phyloP scores from a whole-genome alignment of 1,140 invertebrate species.

The Agrilus planipennis region DNA sequence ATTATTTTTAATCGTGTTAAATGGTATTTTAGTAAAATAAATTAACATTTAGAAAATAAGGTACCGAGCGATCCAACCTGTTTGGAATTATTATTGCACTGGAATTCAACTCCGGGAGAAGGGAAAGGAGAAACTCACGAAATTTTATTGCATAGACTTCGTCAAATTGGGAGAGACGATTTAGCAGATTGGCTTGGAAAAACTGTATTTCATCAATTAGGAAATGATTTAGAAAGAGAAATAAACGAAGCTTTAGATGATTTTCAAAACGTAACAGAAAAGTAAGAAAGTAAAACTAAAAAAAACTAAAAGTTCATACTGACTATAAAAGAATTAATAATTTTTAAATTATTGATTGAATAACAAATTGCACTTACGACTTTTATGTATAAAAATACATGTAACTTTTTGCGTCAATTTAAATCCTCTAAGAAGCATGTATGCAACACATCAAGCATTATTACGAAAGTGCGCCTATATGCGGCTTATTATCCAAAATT shows the following conservation, averaged over 20 bases:
- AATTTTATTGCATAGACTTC: slow-evolving; percentile 37
- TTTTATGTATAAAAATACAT: no score
- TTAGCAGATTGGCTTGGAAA: slow-evolving; percentile 48
- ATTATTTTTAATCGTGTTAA: neutral
- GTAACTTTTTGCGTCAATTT: no score
- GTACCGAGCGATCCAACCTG: slow-evolving; percentile 40
- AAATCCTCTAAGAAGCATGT: no score
- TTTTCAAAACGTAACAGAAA: slow-evolving; percentile 6
- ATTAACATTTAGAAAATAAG: slow-evolving; percentile 29
- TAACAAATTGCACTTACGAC: no score
- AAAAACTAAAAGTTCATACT: no score
- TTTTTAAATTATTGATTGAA: no score
- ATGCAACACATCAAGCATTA: no score
- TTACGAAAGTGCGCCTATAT: no score
- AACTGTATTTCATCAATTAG: slow-evolving; percentile 42
- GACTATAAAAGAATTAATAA: no score
- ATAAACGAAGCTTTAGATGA: slow-evolving; percentile 22
- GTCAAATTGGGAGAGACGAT: slow-evolving; percentile 41
- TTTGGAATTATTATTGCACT: slow-evolving; percentile 40
- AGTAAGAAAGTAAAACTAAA: slow-evolving; percentile 3
- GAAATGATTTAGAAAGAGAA: slow-evolving; percentile 40
- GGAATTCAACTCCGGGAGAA: slow-evolving; percentile 39
- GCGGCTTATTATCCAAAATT: no score
- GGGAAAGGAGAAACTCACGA: slow-evolving; percentile 44
- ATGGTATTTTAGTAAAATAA: neutral